These are phyloP conservation scores for Echinarachnius parma DNA, from an alignment of 53 echinoderm and acorn worm species.

Conservation along the genomic window DNA sequence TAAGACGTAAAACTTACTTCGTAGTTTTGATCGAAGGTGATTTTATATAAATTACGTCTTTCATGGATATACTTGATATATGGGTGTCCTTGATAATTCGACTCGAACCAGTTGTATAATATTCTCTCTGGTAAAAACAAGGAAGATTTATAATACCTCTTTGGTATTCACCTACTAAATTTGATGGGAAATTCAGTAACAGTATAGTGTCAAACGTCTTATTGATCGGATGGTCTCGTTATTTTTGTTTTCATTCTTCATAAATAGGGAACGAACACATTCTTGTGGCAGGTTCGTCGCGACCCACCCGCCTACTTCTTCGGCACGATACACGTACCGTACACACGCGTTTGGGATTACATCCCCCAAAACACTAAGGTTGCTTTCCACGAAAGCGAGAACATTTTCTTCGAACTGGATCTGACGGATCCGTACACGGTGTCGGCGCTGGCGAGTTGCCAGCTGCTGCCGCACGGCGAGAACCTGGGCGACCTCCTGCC, in stretches of 20 bases:
- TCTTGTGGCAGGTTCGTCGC: constrained; percentile 82
- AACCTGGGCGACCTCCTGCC: constrained; percentile 87
- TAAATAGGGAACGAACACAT: constrained; percentile 71
- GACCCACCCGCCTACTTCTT: constrained; percentile 94
- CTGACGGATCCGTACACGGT: constrained; percentile 88
- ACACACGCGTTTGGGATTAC: constrained; percentile 95
- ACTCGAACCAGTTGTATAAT: too few relatives aligned
- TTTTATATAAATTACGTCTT: too few relatives aligned
- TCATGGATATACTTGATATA: too few relatives aligned
- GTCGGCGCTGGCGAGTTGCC: constrained; percentile 75
- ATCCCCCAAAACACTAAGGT: constrained; percentile 91
- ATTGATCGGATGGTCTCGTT: background rate
- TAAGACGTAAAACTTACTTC: too few relatives aligned
- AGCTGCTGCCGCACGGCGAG: constrained; percentile 86
- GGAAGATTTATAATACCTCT: too few relatives aligned
- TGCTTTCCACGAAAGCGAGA: constrained; percentile 88
- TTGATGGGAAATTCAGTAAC: too few relatives aligned
- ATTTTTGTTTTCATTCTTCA: constrained; percentile 25
- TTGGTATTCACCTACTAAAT: too few relatives aligned
- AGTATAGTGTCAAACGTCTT: too few relatives aligned
- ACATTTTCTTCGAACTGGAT: constrained; percentile 95
- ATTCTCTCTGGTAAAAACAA: too few relatives aligned
- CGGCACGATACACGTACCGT: constrained; percentile 98
- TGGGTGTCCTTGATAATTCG: too few relatives aligned
- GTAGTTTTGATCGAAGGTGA: too few relatives aligned